Evolutionary conservation across 2,113 vertebrate species (phyloP).

Genomic region (Lonchura striata): DNA sequence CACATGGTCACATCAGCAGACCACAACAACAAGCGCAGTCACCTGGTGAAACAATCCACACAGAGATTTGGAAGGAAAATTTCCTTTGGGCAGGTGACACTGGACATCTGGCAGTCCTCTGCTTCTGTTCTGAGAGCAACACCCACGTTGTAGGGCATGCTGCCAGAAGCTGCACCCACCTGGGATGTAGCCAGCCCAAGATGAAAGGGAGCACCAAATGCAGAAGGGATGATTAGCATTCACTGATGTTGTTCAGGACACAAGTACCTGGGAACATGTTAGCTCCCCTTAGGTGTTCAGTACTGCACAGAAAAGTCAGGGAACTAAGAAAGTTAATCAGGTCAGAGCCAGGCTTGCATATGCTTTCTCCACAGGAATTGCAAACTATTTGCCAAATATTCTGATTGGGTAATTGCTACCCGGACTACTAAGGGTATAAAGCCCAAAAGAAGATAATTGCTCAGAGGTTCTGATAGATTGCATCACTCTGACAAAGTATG

Average conservation of each 20-base stretch:
- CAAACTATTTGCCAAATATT: conserved; percentile 59
- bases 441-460: conserved; percentile 38
- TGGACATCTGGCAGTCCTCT: conserved; percentile 14
- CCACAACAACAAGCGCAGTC: background rate
- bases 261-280: background rate
- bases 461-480: conserved; percentile 25
- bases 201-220: conserved; percentile 40
- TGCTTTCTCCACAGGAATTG: conserved; percentile 52
- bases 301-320: background rate
- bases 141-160: background rate
- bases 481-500: background rate
- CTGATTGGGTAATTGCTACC: conserved; percentile 70
- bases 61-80: conserved; percentile 24
- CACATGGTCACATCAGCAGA: conserved; percentile 16
- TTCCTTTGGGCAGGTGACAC: background rate
- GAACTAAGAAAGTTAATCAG: conserved; percentile 47
- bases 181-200: conserved; percentile 1
- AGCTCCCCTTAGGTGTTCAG: background rate
- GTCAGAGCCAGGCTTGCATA: conserved; percentile 46
- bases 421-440: conserved; percentile 55
- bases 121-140: background rate
- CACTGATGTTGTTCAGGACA: background rate
- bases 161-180: conserved; percentile 41
- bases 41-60: conserved; percentile 10
- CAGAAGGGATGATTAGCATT: conserved; percentile 27